Evolutionary conservation across 2,797 vertebrate genomes (phyloP).

Genomic region (Pangasius sanitwongsei): DNA sequence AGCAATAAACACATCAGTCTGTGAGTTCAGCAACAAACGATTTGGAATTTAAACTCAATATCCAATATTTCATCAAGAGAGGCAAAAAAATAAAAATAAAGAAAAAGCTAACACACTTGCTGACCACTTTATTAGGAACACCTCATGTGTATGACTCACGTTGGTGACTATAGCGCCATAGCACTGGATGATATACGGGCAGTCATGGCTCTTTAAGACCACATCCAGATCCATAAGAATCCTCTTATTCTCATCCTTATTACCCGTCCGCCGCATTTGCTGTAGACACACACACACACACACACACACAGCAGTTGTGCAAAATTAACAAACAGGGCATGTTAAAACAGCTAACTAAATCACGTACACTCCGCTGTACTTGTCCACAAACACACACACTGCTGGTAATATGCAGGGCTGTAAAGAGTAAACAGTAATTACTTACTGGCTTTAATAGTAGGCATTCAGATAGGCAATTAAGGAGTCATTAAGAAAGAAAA

Average conservation of each 20-base stretch:
- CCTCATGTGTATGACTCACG: conserved; percentile 68
- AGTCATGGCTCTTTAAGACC: conserved; percentile 94
- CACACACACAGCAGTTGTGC: background rate
- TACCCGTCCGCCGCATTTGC: conserved; percentile 96
- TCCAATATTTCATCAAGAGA: background rate
- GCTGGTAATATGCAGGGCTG: background rate
- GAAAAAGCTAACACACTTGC: background rate
- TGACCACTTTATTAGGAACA: background rate
- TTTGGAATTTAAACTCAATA: background rate
- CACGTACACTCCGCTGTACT: background rate
- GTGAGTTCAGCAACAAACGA: background rate
- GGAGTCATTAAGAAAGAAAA: conserved; percentile 16
- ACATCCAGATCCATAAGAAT: conserved; percentile 96
- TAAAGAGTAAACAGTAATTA: conserved; percentile 44
- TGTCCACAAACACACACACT: conserved; percentile 2
- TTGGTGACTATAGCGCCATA: conserved; percentile 97
- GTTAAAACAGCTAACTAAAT: background rate
- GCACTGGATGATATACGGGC: conserved; percentile 95
- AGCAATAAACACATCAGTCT: conserved; percentile 97
- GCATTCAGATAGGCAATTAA: conserved; percentile 35
- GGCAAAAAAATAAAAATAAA: background rate
- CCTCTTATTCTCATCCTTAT: conserved; percentile 94
- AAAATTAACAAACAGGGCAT: background rate
- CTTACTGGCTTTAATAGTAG: conserved; percentile 22
- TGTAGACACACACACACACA: conserved; percentile 63